Evolutionary conservation across 2,113 vertebrate species (phyloP).

Genomic region (Chloropsis hardwickii): DNA sequence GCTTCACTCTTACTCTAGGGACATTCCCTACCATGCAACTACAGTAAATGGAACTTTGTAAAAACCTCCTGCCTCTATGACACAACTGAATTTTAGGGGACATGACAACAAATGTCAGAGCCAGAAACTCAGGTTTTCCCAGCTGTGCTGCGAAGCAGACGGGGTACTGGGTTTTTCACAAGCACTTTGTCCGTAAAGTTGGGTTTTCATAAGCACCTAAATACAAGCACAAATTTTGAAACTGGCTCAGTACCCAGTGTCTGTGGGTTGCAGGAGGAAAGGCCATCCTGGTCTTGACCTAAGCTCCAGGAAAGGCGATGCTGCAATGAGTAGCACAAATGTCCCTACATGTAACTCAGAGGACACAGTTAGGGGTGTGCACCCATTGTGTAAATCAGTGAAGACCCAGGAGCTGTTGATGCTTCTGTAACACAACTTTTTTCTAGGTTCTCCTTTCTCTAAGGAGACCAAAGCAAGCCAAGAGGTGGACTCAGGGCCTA

Average conservation of each 20-base stretch:
- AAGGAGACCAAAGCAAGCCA: background rate
- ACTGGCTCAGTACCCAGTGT: background rate
- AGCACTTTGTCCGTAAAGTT: background rate
- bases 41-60: background rate
- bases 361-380: background rate
- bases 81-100: background rate
- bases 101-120: background rate
- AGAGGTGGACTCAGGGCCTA: accelerated
- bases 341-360: background rate
- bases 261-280: background rate
- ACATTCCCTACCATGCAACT: background rate
- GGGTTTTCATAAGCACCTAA: background rate
- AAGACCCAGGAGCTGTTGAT: background rate
- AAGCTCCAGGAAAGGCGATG: background rate
- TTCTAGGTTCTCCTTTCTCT: background rate
- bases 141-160: background rate
- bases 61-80: background rate
- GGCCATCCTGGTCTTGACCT: background rate
- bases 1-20: background rate
- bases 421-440: background rate
- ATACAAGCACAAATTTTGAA: background rate
- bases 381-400: accelerated
- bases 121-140: background rate
- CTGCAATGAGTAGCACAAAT: background rate
- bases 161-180: background rate